Percentiles rank a stretch among this genome's conserved stretches.
phyloP scores from a whole-genome alignment of 53 echinoderm and acorn worm genomes.

The Holothuria leucospilota region DNA sequence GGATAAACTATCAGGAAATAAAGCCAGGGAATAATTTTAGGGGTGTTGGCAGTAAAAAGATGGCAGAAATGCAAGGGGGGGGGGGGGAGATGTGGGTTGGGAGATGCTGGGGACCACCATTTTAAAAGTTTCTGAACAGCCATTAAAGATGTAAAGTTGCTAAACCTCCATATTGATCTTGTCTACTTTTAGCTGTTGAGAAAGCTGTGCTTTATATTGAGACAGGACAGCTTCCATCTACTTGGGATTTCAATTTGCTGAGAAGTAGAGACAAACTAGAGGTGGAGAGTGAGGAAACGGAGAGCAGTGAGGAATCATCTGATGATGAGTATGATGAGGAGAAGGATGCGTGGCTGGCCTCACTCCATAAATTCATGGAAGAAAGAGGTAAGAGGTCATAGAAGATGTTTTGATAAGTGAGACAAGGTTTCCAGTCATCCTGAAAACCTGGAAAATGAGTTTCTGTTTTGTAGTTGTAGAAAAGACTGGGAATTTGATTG shows the following conservation, averaged over 20 bases:
- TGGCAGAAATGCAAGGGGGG: no score
- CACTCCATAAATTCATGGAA: constrained; percentile 99
- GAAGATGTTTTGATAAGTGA: not conserved
- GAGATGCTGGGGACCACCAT: no score
- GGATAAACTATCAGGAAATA: no score
- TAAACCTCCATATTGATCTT: no score
- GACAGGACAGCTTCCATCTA: constrained; percentile 89
- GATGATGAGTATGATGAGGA: constrained; percentile 97
- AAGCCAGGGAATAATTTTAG: no score
- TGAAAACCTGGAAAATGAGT: not conserved
- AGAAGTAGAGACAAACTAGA: constrained; percentile 63
- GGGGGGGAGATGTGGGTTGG: no score
- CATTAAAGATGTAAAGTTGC: no score
- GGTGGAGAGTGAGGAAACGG: constrained; percentile 43
- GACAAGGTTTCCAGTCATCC: no score
- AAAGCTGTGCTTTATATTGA: constrained; percentile 93
- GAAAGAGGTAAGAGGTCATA: constrained; percentile 74
- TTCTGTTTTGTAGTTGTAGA: not conserved
- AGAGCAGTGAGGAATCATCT: constrained; percentile 81
- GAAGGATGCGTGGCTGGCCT: constrained; percentile 96
- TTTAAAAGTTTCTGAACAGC: no score
- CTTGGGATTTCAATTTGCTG: constrained; percentile 87
- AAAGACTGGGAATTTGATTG: not conserved
- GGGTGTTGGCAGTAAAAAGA: no score
- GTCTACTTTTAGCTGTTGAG: constrained; percentile 66